Percentiles rank a stretch among this genome's conserved stretches.
Evolutionary conservation across 2,797 vertebrate species (phyloP).

Genomic region (Taeniopygia guttata): DNA sequence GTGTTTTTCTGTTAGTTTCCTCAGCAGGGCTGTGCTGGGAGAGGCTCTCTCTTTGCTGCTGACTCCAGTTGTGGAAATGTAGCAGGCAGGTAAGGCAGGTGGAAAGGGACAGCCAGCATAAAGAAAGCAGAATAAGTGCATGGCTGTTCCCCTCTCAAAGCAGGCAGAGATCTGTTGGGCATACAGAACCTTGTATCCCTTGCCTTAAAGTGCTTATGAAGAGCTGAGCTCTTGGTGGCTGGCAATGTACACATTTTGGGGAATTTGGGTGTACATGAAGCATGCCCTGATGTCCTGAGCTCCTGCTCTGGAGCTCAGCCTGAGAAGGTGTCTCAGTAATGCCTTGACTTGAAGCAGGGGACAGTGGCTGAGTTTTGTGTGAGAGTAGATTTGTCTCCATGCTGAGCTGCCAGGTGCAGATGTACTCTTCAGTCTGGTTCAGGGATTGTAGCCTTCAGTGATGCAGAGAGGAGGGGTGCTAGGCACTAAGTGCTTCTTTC

Average conservation of each 20-base stretch:
- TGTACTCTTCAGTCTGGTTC: not conserved
- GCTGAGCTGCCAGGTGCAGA: not conserved
- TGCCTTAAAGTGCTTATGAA: not conserved
- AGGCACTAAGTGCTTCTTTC: not conserved
- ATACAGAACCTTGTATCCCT: not conserved
- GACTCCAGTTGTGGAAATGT: not conserved
- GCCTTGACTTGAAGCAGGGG: not conserved
- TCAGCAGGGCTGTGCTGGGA: not conserved
- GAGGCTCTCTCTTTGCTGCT: not conserved
- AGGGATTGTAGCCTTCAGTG: not conserved
- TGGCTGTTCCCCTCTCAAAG: not conserved
- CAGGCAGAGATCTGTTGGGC: not conserved
- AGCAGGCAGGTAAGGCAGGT: not conserved
- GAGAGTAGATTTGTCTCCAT: not conserved
- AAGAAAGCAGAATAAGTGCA: not conserved
- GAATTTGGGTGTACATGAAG: not conserved
- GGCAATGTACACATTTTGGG: rapidly evolving
- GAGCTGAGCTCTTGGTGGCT: not conserved
- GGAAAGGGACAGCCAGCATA: not conserved
- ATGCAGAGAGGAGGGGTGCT: not conserved
- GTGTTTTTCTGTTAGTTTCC: not conserved
- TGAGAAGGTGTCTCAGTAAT: not conserved
- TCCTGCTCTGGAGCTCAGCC: not conserved
- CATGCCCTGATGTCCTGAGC: not conserved
- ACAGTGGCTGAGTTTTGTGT: not conserved